Percentiles rank a stretch among this genome's conserved stretches.
phyloP scores from a whole-genome alignment of 2,888 invertebrate genomes.

The Trichopria drosophilae region DNA sequence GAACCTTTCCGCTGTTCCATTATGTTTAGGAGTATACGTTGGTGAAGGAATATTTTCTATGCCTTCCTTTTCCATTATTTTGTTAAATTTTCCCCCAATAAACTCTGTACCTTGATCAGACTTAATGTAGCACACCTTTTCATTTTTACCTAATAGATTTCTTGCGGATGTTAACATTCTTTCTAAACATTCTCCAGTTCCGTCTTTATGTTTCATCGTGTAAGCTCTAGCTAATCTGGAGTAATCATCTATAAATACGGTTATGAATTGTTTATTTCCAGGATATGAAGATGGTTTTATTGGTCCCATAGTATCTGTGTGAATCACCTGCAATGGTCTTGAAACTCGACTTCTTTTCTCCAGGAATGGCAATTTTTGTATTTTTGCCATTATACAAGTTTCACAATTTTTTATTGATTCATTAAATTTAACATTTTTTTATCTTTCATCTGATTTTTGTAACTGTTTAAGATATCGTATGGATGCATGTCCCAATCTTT shows the following conservation, averaged over 20 bases:
- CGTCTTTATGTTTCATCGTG: slow-evolving; percentile 29
- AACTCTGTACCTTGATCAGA: neutral
- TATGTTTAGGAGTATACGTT: no score
- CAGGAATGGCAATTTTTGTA: slow-evolving; percentile 35
- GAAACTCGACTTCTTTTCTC: slow-evolving; percentile 24
- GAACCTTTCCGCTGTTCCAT: no score
- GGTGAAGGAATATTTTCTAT: no score
- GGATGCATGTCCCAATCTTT: slow-evolving; percentile 6
- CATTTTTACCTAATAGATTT: neutral
- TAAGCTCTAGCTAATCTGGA: slow-evolving; percentile 37
- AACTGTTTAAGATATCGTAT: slow-evolving; percentile 6
- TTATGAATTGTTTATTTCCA: slow-evolving; percentile 29
- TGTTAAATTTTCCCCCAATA: slow-evolving; percentile 1
- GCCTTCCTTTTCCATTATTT: slow-evolving; percentile 6
- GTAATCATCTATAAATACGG: slow-evolving; percentile 35
- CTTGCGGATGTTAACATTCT: slow-evolving; percentile 18
- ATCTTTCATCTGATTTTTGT: neutral
- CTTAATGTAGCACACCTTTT: neutral
- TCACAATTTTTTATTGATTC: slow-evolving; percentile 37
- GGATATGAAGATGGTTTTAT: slow-evolving; percentile 33
- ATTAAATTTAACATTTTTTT: slow-evolving; percentile 28
- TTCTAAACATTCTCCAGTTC: slow-evolving; percentile 28
- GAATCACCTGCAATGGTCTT: slow-evolving; percentile 35
- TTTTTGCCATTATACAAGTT: slow-evolving; percentile 33
- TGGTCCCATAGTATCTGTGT: slow-evolving; percentile 37